These are phyloP conservation scores for Chiloscyllium plagiosum DNA, from an alignment of 2,113 vertebrate species.

Conservation along the genomic window DNA sequence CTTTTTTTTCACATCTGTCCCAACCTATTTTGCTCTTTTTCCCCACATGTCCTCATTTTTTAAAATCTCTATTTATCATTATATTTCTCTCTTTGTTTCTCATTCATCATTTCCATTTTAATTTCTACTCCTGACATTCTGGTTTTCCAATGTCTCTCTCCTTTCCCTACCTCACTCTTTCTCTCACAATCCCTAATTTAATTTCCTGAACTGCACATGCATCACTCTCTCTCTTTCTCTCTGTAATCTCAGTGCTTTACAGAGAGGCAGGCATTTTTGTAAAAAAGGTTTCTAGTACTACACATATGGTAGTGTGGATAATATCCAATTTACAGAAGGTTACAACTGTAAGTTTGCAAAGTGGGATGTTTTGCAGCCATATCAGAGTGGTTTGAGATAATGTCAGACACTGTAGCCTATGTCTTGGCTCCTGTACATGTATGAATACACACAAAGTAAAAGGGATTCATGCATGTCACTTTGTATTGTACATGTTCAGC, in stretches of 20 bases:
- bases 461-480: neutral
- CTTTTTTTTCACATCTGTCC: neutral
- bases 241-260: neutral
- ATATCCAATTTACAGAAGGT: neutral
- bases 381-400: neutral
- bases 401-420: neutral
- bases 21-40: neutral
- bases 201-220: neutral
- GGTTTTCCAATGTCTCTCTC: neutral
- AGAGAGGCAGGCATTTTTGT: neutral
- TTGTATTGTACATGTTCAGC: neutral
- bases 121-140: neutral
- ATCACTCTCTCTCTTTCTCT: neutral
- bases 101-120: neutral
- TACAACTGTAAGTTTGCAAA: neutral
- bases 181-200: neutral
- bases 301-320: neutral
- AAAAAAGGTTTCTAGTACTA: neutral
- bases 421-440: neutral
- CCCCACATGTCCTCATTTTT: neutral
- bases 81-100: neutral
- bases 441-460: conserved; percentile 5
- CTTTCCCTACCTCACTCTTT: neutral
- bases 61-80: neutral
- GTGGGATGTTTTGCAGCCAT: neutral